A percentile compares a stretch with the other conserved stretches of the same genome.
Evolutionary conservation across 2,888 invertebrate genomes (phyloP).

Genomic region (Eumacrocentrus americanus): DNA sequence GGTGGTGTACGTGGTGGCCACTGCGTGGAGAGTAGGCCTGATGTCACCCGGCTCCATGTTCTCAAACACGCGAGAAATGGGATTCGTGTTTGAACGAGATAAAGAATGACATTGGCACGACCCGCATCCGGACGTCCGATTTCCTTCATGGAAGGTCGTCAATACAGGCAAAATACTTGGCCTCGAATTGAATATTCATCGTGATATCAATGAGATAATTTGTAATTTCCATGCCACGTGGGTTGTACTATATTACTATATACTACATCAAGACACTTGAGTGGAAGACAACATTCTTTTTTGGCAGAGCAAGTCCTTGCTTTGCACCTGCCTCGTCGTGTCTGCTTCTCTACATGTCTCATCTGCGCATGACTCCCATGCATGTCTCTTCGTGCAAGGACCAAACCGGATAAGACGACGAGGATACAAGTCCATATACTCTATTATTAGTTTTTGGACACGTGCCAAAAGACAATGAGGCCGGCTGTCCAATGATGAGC

Average conservation of each 20-base stretch:
- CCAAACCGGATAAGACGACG: neutral
- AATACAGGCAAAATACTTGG: neutral
- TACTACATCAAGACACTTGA: too few relatives aligned
- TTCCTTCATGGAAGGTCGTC: neutral
- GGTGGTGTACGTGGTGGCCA: too few relatives aligned
- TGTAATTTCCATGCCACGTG: conserved; percentile 1
- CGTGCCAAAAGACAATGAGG: conserved; percentile 1
- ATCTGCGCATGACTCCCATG: too few relatives aligned
- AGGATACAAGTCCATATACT: neutral
- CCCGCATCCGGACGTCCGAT: conserved; percentile 17
- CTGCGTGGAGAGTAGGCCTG: too few relatives aligned
- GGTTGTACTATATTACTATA: too few relatives aligned
- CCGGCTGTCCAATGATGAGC: too few relatives aligned
- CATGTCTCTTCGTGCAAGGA: too few relatives aligned
- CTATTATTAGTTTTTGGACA: neutral
- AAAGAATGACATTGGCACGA: neutral
- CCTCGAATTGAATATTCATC: conserved; percentile 13
- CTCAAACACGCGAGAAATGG: neutral
- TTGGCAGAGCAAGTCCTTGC: neutral
- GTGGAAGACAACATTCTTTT: too few relatives aligned
- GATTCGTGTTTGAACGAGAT: neutral
- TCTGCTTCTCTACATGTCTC: too few relatives aligned
- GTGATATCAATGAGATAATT: neutral
- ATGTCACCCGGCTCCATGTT: neutral
- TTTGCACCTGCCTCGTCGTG: too few relatives aligned